Conservation (phyloP, 2,113 vertebrate genomes). For the Glareola pratincola region DNA sequence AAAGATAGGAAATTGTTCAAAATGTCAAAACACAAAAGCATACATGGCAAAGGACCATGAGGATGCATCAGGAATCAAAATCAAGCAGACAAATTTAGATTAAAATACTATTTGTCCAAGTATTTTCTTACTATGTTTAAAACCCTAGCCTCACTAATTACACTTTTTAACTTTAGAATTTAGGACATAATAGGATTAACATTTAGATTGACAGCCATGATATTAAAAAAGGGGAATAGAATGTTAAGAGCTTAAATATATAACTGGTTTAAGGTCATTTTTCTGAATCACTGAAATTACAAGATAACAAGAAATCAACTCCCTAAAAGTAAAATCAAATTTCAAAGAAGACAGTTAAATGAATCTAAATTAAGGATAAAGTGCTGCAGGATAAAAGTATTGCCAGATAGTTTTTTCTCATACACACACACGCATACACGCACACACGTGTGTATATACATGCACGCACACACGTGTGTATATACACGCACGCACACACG, state of each 20-base stretch:
- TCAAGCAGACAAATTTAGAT: neutral
- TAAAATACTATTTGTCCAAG: neutral
- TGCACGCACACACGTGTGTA: accelerated
- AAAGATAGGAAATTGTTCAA: neutral
- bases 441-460: accelerated
- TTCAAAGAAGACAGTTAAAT: neutral
- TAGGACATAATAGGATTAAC: neutral
- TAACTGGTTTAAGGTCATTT: neutral
- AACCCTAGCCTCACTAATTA: neutral
- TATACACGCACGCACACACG: neutral
- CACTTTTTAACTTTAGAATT: neutral
- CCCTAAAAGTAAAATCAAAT: neutral
- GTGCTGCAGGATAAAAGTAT: neutral
- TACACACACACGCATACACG: no score
- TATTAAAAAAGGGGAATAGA: neutral
- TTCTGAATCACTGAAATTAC: neutral
- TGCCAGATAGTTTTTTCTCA: neutral
- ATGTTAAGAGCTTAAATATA: neutral
- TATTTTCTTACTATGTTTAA: neutral
- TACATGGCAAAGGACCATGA: neutral
- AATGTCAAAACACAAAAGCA: neutral
- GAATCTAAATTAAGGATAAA: neutral
- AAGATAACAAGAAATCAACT: neutral
- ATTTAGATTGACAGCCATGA: neutral
- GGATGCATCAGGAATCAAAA: neutral